These are phyloP conservation scores for Drosophila austrosaltans DNA, from an alignment of 2,888 invertebrate genomes.

Conservation along the genomic window DNA sequence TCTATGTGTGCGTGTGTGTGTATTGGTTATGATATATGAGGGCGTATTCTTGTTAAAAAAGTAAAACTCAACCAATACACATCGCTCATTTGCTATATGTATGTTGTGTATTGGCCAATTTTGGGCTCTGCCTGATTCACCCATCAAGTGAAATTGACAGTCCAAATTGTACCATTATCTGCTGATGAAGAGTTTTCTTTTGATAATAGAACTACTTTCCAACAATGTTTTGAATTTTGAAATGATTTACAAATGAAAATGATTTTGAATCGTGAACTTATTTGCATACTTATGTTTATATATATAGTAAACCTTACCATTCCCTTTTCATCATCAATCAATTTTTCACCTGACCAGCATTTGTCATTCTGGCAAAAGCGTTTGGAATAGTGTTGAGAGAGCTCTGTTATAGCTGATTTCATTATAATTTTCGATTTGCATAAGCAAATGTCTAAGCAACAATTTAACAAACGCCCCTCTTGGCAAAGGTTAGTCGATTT, in stretches of 20 bases:
- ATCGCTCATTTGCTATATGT: conserved; percentile 29
- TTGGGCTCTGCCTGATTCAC: neutral
- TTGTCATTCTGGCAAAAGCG: conserved; percentile 4
- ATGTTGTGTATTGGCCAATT: conserved; percentile 30
- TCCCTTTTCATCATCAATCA: conserved; percentile 26
- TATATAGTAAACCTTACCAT: neutral
- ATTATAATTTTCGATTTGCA: conserved; percentile 80
- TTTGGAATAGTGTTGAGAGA: conserved; percentile 10
- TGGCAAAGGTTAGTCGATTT: neutral
- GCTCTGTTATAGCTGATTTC: conserved; percentile 70
- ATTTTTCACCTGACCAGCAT: conserved; percentile 22
- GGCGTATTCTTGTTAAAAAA: conserved; percentile 47
- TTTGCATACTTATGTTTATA: neutral
- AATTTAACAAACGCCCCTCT: conserved; percentile 44
- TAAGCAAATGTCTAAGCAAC: conserved; percentile 74
- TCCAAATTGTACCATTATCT: too few relatives aligned
- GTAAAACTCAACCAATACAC: conserved; percentile 27
- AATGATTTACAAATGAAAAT: conserved; percentile 1
- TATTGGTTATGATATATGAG: conserved; percentile 49
- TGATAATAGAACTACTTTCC: neutral
- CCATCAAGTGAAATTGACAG: too few relatives aligned
- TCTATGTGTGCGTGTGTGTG: conserved; percentile 7
- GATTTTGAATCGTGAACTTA: neutral
- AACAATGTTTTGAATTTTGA: neutral
- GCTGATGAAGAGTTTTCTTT: neutral